phyloP scores from a whole-genome alignment of 2,113 vertebrate genomes.

The Speoplatyrhinus poulsoni region DNA sequence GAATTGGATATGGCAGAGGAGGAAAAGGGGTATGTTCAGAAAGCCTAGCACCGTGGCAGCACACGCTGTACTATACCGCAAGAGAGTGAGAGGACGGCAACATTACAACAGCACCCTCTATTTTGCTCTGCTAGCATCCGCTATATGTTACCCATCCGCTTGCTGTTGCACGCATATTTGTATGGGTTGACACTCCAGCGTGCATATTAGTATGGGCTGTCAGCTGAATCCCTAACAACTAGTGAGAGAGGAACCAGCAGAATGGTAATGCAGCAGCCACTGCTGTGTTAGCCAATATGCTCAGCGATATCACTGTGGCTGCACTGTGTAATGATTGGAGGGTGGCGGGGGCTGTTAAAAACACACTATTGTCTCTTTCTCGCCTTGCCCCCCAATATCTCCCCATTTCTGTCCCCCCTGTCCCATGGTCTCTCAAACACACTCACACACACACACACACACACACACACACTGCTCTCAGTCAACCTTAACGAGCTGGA shows the following conservation, averaged over 20 bases:
- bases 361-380: conserved; percentile 1
- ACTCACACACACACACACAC: conserved; percentile 18
- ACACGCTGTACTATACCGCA: neutral
- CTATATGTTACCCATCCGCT: conserved; percentile 41
- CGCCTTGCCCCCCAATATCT: neutral
- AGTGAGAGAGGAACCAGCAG: conserved; percentile 44
- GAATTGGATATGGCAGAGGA: neutral
- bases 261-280: conserved; percentile 47
- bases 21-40: conserved; percentile 7
- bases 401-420: neutral
- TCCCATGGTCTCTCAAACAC: conserved; percentile 16
- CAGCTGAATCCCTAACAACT: conserved; percentile 56
- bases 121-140: conserved; percentile 50
- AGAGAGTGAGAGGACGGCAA: conserved; percentile 16
- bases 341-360: conserved; percentile 43
- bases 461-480: conserved; percentile 24
- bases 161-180: conserved; percentile 48
- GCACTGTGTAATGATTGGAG: conserved; percentile 54
- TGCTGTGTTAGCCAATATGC: conserved; percentile 44
- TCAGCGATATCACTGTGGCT: conserved; percentile 52
- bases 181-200: conserved; percentile 50
- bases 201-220: conserved; percentile 67
- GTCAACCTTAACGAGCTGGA: conserved; percentile 55
- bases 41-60: conserved; percentile 11
- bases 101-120: conserved; percentile 41